A percentile compares a stretch with the other conserved stretches of the same genome.
Evolutionary conservation across 1,140 invertebrate species (phyloP).

Genomic region (Anastrepha ludens): DNA sequence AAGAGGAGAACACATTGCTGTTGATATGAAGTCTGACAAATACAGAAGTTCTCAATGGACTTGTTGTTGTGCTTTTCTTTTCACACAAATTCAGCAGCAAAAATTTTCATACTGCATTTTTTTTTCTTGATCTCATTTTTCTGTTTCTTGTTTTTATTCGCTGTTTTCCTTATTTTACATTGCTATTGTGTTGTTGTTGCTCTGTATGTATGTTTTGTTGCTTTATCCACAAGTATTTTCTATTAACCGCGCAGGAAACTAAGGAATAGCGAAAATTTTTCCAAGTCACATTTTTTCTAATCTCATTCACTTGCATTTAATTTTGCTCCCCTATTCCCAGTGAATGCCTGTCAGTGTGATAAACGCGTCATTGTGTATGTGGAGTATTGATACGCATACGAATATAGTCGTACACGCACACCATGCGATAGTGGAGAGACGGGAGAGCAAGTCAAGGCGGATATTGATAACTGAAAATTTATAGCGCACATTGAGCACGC

Average conservation of each 20-base stretch:
- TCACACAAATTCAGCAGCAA: too few species aligned
- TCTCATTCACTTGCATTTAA: neutral
- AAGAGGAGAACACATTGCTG: too few species aligned
- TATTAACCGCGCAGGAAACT: neutral
- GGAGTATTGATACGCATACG: neutral
- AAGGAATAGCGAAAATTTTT: constrained; percentile 40
- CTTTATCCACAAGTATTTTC: neutral
- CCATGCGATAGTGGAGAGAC: neutral
- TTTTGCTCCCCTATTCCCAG: constrained; percentile 68
- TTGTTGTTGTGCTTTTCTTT: too few species aligned
- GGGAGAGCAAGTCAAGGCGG: neutral
- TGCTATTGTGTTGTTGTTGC: neutral
- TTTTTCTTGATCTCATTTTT: too few species aligned
- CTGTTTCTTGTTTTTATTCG: neutral
- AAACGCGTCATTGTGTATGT: constrained; percentile 58
- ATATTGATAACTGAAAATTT: constrained; percentile 33
- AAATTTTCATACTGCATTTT: too few species aligned
- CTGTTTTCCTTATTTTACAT: neutral
- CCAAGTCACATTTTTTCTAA: constrained; percentile 17
- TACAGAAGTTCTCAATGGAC: too few species aligned
- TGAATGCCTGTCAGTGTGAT: constrained; percentile 72
- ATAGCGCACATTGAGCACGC: neutral
- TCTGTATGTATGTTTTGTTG: neutral
- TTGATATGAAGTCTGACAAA: too few species aligned
- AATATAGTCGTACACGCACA: neutral